A percentile compares a stretch with the other conserved stretches of the same genome.
Conservation (phyloP, 2,113 vertebrate species). For the Sitta europaea region DNA sequence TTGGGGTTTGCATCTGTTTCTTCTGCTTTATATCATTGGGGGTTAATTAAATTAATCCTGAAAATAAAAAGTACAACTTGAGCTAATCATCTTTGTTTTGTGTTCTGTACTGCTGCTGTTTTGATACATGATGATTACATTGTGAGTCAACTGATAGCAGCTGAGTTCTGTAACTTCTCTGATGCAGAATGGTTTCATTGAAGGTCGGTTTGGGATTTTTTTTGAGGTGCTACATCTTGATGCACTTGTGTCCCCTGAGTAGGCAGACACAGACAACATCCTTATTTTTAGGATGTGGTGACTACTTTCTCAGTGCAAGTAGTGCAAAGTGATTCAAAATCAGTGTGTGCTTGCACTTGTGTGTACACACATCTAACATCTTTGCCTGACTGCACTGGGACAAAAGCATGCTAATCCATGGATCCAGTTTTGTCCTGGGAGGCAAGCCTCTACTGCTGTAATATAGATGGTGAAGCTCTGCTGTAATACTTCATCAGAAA, state of each 20-base stretch:
- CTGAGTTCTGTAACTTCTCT: not conserved
- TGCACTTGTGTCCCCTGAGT: not conserved
- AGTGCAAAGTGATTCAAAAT: not conserved
- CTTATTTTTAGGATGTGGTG: not conserved
- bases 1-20: constrained; percentile 5
- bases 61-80: constrained; percentile 55
- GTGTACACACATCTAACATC: not conserved
- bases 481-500: not conserved
- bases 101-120: not conserved
- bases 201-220: not conserved
- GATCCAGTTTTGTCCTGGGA: not conserved
- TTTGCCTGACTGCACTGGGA: not conserved
- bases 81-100: not conserved
- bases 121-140: not conserved
- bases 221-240: not conserved
- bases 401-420: not conserved
- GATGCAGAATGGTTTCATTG: not conserved
- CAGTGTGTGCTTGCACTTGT: not conserved
- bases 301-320: not conserved
- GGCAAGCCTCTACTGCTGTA: not conserved
- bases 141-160: not conserved
- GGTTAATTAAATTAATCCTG: not conserved
- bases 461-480: not conserved
- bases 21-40: not conserved
- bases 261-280: not conserved